A percentile compares a stretch with the other conserved stretches of the same genome.
phyloP scores from a whole-genome alignment of 2,888 invertebrate genomes.

The Stegophylla sp. region DNA sequence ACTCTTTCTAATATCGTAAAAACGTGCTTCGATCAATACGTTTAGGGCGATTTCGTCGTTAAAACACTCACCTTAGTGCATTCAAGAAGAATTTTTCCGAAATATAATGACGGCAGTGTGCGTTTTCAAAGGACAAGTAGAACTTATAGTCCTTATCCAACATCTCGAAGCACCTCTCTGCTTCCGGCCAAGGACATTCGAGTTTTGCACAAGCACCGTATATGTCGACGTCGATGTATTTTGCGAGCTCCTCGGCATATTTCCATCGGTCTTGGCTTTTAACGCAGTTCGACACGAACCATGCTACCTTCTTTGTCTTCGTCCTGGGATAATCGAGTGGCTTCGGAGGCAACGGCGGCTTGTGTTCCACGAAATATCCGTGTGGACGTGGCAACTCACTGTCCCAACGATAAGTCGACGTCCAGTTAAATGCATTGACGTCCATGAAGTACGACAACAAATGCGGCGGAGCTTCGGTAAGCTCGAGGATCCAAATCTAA shows the following conservation, averaged over 20 bases:
- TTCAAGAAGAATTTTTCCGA: slow-evolving; percentile 96
- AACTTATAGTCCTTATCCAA: slow-evolving; percentile 93
- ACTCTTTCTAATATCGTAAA: too few relatives aligned
- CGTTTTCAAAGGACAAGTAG: slow-evolving; percentile 96
- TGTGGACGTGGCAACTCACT: slow-evolving; percentile 96
- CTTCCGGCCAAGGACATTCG: slow-evolving; percentile 84
- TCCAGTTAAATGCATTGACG: slow-evolving; percentile 91
- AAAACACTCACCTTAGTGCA: neutral
- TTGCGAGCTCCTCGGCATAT: slow-evolving; percentile 84
- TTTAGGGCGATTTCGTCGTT: too few relatives aligned
- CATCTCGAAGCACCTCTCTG: slow-evolving; percentile 86
- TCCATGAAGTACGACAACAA: slow-evolving; percentile 83
- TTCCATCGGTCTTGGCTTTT: slow-evolving; percentile 86
- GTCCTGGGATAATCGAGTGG: slow-evolving; percentile 82
- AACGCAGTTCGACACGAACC: slow-evolving; percentile 98
- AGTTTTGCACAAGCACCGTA: slow-evolving; percentile 88
- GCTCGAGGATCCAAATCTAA: slow-evolving; percentile 88
- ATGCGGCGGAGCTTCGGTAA: slow-evolving; percentile 85
- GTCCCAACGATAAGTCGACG: slow-evolving; percentile 91
- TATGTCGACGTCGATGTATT: slow-evolving; percentile 87
- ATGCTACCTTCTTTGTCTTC: slow-evolving; percentile 93
- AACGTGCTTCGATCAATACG: too few relatives aligned
- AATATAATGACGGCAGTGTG: slow-evolving; percentile 93
- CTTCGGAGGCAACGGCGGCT: slow-evolving; percentile 68
- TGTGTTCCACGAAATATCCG: slow-evolving; percentile 83